Conservation (phyloP, 2,113 vertebrate species). For the Psophia crepitans region DNA sequence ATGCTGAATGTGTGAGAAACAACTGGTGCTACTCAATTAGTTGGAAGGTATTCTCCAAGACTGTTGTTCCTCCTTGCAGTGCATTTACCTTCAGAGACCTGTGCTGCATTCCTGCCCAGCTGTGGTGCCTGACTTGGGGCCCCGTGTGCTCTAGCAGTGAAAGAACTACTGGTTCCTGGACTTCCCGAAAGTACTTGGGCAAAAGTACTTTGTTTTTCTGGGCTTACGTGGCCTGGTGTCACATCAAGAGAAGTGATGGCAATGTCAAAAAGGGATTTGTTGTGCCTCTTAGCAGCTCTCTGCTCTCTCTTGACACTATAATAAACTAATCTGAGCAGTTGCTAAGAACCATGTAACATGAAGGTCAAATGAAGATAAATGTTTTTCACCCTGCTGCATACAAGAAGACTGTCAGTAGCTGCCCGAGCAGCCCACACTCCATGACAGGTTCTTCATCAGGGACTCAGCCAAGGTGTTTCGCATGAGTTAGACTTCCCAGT, state of each 20-base stretch:
- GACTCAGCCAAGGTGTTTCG: background rate
- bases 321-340: background rate
- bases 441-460: background rate
- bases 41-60: background rate
- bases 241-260: background rate
- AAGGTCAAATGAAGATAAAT: background rate
- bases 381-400: background rate
- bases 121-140: background rate
- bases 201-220: background rate
- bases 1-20: background rate
- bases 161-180: background rate
- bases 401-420: background rate
- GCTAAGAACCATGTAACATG: rapidly evolving
- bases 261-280: background rate
- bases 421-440: background rate
- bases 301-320: background rate
- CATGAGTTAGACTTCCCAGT: background rate
- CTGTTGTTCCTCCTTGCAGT: background rate
- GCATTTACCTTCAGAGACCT: background rate
- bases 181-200: background rate
- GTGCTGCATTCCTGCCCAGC: background rate
- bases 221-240: background rate
- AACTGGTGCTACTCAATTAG: background rate
- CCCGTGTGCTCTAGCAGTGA: background rate
- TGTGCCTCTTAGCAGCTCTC: background rate